These are phyloP conservation scores for Xestobium rufovillosum DNA, from an alignment of 2,888 invertebrate genomes.

Conservation along the genomic window DNA sequence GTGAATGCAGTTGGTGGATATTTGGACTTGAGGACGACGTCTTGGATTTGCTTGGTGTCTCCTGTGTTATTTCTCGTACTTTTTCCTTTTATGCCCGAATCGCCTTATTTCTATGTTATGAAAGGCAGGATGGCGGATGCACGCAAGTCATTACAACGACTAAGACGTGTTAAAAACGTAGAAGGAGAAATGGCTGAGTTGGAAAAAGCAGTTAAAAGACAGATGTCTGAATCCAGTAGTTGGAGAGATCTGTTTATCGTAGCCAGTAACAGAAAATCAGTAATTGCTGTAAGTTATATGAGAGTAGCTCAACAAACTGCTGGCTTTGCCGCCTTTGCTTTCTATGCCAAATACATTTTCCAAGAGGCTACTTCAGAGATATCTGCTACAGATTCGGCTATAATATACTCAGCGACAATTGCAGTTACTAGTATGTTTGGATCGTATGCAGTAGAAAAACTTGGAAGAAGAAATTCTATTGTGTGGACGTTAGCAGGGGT, in stretches of 20 bases:
- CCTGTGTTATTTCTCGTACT: conserved; percentile 27
- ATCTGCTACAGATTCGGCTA: conserved; percentile 15
- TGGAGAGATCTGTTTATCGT: conserved; percentile 31
- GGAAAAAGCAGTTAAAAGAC: conserved; percentile 29
- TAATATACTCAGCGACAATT: conserved; percentile 25
- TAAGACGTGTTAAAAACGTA: conserved; percentile 29
- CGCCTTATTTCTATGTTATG: conserved; percentile 34
- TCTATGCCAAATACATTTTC: conserved; percentile 29
- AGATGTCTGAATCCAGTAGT: conserved; percentile 31
- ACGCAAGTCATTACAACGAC: conserved; percentile 24
- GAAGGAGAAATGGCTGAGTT: conserved; percentile 28
- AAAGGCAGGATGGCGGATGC: conserved; percentile 27
- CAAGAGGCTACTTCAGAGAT: conserved; percentile 15
- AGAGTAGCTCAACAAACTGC: conserved; percentile 33
- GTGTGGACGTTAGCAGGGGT: conserved; percentile 26
- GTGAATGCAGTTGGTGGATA: conserved; percentile 12
- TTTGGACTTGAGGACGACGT: conserved; percentile 13
- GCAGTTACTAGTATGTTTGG: conserved; percentile 23
- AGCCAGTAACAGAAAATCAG: conserved; percentile 30
- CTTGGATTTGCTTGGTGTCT: conserved; percentile 16
- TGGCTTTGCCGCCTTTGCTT: conserved; percentile 30
- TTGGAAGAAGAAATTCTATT: conserved; percentile 27
- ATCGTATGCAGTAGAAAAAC: conserved; percentile 24
- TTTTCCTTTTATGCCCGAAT: conserved; percentile 33
- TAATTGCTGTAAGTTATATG: conserved; percentile 23